Conservation (phyloP, 2,113 vertebrate species). For the Seriola dumerili region DNA sequence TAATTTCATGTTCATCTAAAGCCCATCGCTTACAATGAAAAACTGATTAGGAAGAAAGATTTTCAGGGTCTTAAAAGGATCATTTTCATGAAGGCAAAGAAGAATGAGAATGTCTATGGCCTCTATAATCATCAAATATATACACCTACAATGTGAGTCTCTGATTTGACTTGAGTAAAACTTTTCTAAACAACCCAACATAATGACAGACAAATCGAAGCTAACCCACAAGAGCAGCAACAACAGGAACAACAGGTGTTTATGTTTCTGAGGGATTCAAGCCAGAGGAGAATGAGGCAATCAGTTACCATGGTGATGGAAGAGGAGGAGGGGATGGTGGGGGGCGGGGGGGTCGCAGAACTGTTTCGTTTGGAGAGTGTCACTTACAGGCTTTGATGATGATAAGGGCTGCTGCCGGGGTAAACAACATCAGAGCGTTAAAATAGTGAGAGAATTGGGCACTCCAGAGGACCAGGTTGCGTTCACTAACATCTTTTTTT, state of each 20-base stretch:
- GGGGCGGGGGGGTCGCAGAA: neutral
- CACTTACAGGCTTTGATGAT: conserved; percentile 75
- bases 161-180: conserved; percentile 6
- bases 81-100: neutral
- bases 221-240: neutral
- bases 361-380: conserved; percentile 64
- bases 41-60: neutral
- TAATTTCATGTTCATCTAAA: neutral
- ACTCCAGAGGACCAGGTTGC: conserved; percentile 51
- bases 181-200: conserved; percentile 27
- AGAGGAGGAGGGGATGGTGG: conserved; percentile 16
- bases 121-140: neutral
- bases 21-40: neutral
- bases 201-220: conserved; percentile 6
- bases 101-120: neutral
- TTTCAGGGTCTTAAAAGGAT: neutral
- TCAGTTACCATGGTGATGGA: conserved; percentile 71
- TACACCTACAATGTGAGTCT: neutral
- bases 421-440: conserved; percentile 68
- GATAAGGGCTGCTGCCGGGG: conserved; percentile 67
- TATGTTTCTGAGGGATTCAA: conserved; percentile 30
- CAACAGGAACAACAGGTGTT: conserved; percentile 59
- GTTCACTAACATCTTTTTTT: conserved; percentile 19
- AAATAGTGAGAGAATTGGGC: conserved; percentile 58
- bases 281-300: conserved; percentile 60